Conservation (phyloP, 1,140 invertebrate species). For the Lordiphosa collinella region DNA sequence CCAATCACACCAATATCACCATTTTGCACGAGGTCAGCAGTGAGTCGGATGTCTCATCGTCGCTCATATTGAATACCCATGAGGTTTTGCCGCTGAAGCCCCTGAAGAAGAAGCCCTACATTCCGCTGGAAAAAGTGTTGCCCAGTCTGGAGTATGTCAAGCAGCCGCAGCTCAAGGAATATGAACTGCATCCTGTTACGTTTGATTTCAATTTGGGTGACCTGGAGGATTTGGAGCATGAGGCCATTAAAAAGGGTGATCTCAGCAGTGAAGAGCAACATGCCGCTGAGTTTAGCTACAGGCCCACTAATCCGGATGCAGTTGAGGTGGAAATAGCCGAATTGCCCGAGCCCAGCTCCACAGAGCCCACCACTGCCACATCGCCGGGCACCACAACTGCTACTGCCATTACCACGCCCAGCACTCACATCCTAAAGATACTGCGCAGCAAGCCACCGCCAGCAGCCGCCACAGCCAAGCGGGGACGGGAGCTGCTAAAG, state of each 20-base stretch:
- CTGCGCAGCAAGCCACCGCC: conserved; percentile 44
- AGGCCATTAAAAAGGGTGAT: conserved; percentile 67
- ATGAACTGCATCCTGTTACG: conserved; percentile 69
- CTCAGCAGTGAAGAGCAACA: conserved; percentile 51
- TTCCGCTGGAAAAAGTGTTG: conserved; percentile 59
- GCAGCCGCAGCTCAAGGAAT: conserved; percentile 58
- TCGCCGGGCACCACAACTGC: conserved; percentile 17
- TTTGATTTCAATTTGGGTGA: conserved; percentile 77
- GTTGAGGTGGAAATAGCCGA: conserved; percentile 55
- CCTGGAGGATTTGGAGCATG: conserved; percentile 69
- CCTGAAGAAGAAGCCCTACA: conserved; percentile 66
- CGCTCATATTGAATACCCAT: conserved; percentile 58
- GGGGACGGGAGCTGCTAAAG: conserved; percentile 61
- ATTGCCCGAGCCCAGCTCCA: conserved; percentile 20
- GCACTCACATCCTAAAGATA: conserved; percentile 70
- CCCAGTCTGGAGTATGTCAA: conserved; percentile 59
- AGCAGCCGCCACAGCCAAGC: conserved; percentile 29
- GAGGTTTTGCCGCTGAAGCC: conserved; percentile 64
- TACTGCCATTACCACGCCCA: conserved; percentile 19
- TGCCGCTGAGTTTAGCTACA: conserved; percentile 38
- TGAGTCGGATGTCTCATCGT: conserved; percentile 32
- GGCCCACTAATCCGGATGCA: conserved; percentile 37
- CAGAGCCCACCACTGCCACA: conserved; percentile 28
- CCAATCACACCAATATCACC: conserved; percentile 49
- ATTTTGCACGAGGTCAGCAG: conserved; percentile 62